Base-by-base conservation (phyloP, 2,113 vertebrate species). In the Ophiodon elongatus region DNA sequence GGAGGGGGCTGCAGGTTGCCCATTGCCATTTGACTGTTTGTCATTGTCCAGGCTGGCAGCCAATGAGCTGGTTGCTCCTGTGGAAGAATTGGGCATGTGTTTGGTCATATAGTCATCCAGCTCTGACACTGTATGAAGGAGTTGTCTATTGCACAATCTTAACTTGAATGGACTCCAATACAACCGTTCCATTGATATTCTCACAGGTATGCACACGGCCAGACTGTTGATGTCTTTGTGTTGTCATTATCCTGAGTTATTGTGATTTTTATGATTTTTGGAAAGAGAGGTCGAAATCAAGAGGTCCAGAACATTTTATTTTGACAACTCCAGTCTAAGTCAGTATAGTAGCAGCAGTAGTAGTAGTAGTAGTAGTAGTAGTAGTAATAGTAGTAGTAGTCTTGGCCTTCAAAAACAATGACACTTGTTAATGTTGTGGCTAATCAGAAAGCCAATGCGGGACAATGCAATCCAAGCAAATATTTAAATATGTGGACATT, bases 21-120 rank as follows among this genome's bases (percentile, higher is more conserved):
- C 47, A 21, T 89, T 92, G 59, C 45, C 86, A 67, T 92, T 90
- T 2, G 89, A 73, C 47, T 80, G 69, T 50, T 80, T 77, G 52
- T 66, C 66, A 45, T 90, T 91, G 64, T 94, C 93, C 81, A 89
- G 37, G 50, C 37, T 17, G 56, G 60, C 33, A 13, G 64, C 37
- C 17, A 25, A 29, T n/a, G 62, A 54, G 33, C 54, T 66, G 57
- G 66, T 33, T 21, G 62, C 66, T 35, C 67, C 93, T 94, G 85
- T 68, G 77, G 68, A 82, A 54, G 4, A 54, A 67, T 33, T 39
- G 29, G 33, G 60, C 4, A 52, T 13, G 4, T 31, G 21, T 54
- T 14, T 54, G 50, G 1, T 57, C 14, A 41, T 3, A 64, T 3
- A 64, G 21, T 66, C 6, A 29, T 71, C 17, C 15, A 57, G 11